phyloP scores from a whole-genome alignment of 2,888 invertebrate genomes.

The Deladenus siricidicola region DNA sequence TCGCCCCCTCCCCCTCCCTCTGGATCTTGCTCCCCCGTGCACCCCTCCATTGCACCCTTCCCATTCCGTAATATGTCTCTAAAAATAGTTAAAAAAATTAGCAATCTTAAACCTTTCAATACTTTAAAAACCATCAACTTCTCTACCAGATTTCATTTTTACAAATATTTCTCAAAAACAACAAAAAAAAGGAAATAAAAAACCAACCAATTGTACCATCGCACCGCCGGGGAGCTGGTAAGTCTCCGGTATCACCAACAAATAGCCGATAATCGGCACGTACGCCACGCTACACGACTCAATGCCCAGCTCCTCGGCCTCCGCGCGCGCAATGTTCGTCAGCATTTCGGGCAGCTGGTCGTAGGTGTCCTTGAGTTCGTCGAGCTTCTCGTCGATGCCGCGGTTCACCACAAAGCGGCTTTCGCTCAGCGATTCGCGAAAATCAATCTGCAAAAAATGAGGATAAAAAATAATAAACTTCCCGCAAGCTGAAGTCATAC shows the following conservation, averaged over 20 bases:
- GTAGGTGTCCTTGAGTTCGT: constrained; percentile 59
- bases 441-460: no score
- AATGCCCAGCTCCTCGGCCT: constrained; percentile 52
- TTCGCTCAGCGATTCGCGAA: constrained; percentile 55
- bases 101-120: no score
- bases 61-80: no score
- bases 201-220: constrained; percentile 14
- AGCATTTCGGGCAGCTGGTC: constrained; percentile 67
- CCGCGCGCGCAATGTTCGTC: constrained; percentile 66
- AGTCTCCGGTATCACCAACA: constrained; percentile 64
- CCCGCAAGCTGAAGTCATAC: no score
- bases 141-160: no score
- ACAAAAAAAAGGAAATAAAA: neutral
- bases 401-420: constrained; percentile 68
- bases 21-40: no score
- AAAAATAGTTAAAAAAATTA: no score
- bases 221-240: constrained; percentile 11
- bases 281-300: constrained; percentile 55
- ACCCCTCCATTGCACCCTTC: no score
- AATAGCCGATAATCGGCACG: constrained; percentile 65
- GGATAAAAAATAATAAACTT: no score
- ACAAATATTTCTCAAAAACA: no score
- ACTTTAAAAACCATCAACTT: no score
- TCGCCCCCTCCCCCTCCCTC: no score
- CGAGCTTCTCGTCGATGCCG: constrained; percentile 69